Evolutionary conservation across 2,797 vertebrate species (phyloP), one percentile per base, ranked within the genome.

Genomic region (Moxostoma hubbsi): DNA sequence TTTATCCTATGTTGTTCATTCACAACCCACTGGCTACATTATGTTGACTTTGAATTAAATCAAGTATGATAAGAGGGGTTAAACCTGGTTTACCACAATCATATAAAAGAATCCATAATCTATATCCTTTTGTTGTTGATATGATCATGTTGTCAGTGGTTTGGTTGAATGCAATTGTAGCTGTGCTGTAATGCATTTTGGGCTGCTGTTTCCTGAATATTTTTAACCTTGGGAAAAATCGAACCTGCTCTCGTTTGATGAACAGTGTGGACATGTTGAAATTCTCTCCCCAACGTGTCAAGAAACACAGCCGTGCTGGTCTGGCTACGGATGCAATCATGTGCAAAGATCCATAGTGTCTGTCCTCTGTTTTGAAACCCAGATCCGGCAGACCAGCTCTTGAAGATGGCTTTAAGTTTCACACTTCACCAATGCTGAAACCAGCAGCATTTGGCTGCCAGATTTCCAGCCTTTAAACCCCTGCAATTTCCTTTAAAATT

Each of bases 401-500:
- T 63, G 55, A 85, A 74, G 79, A 86, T 85, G 77, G 82, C 73
- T 86, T 79, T 62, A 81, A 70, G 85, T 81, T 66, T 69, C 80
- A 77, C 77, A 71, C 81, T 80, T 68, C 85, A 85, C 79, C 57
- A 85, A 70, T 57, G 68, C 86, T 88, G 87, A n/a, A 82, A 79
- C 84, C 84, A 81, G 83, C 86, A 90, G 90, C 93, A 93, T 94
- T 93, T 93, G 93, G 93, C 86, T 85, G 85, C 91, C 93, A 93
- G 91, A 91, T 91, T 90, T 77, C 46, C 70, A 45, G 57, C 64
- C 49, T 45, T 1, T 24, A 24, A 24, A 51, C 15, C 45, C 12
- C 6, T 10, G 6, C 13, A 43, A 6, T n/a, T 54, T n/a, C 10
- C 64, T 89, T 88, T 83, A 75, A 85, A 82, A 62, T n/a, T 12